Conservation (phyloP, 2,797 vertebrate species). For the Denticeps clupeoides region DNA sequence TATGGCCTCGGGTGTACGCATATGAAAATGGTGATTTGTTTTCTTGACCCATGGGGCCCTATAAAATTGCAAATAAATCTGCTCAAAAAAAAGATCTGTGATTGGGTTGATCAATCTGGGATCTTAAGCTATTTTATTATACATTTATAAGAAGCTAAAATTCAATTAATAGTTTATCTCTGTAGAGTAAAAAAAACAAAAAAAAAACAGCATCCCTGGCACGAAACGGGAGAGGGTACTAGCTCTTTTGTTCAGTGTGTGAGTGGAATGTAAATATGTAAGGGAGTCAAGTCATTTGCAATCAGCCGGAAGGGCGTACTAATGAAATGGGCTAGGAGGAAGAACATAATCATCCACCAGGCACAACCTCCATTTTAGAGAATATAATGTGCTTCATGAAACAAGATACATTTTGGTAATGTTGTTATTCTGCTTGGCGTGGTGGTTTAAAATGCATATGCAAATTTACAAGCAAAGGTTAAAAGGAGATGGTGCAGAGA, state of each 20-base stretch:
- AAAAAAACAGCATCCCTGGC: conserved; percentile 11
- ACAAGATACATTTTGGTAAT: conserved; percentile 6
- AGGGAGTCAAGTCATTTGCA: conserved; percentile 20
- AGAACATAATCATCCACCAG: conserved; percentile 6
- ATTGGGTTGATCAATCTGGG: too few relatives aligned
- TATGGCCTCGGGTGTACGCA: too few relatives aligned
- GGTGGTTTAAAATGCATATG: neutral
- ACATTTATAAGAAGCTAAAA: too few relatives aligned
- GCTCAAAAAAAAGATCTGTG: too few relatives aligned
- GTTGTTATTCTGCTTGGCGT: neutral
- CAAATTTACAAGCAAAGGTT: neutral
- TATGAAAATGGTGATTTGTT: too few relatives aligned
- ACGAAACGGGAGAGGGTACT: conserved; percentile 3
- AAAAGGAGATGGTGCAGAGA: neutral
- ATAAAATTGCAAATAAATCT: too few relatives aligned
- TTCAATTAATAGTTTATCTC: too few relatives aligned
- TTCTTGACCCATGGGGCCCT: too few relatives aligned
- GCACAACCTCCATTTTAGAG: conserved; percentile 8
- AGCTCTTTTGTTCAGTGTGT: conserved; percentile 13
- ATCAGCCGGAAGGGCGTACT: conserved; percentile 20
- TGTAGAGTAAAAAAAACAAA: neutral
- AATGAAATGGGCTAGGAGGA: conserved; percentile 17
- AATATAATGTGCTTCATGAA: conserved; percentile 3
- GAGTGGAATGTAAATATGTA: conserved; percentile 24
- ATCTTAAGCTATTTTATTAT: too few relatives aligned